phyloP scores from a whole-genome alignment of 92 coral and sea anemone species.

The Parazoanthus swiftii region DNA sequence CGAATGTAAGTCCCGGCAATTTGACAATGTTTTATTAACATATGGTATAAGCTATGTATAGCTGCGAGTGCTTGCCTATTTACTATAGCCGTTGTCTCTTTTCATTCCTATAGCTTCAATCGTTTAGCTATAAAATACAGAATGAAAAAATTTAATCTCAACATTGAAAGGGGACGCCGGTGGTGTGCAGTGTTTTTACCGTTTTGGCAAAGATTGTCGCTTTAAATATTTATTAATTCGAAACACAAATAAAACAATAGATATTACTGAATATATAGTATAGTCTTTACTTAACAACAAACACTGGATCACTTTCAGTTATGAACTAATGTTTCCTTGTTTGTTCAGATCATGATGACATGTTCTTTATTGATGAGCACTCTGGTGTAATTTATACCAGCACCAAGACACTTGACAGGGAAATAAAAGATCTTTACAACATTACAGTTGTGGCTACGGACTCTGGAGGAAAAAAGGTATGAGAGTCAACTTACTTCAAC shows the following conservation, averaged over 20 bases:
- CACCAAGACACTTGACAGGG: constrained; percentile 39
- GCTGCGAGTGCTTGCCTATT: too few relatives aligned
- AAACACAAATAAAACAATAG: not conserved
- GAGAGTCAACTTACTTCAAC: not conserved
- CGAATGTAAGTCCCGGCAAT: too few relatives aligned
- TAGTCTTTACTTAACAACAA: not conserved
- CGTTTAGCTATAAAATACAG: too few relatives aligned
- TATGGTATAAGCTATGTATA: too few relatives aligned
- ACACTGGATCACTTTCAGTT: not conserved
- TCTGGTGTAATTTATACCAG: constrained; percentile 43
- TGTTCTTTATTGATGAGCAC: constrained; percentile 47
- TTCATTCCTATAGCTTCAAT: too few relatives aligned
- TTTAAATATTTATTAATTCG: too few relatives aligned
- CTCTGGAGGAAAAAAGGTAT: constrained; percentile 44
- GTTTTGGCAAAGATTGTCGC: not conserved
- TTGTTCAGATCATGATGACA: constrained; percentile 57
- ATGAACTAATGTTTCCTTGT: not conserved
- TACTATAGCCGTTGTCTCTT: too few relatives aligned
- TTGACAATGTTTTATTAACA: too few relatives aligned
- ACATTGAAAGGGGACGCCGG: too few relatives aligned
- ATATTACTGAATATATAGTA: too few relatives aligned
- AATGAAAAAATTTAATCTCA: too few relatives aligned
- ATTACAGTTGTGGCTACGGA: constrained; percentile 45
- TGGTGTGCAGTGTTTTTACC: too few relatives aligned
- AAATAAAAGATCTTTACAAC: constrained; percentile 34